Percentiles rank a stretch among this genome's conserved stretches.
Evolutionary conservation across 2,888 invertebrate genomes (phyloP).

Genomic region (Pandemis cinnamomeana): DNA sequence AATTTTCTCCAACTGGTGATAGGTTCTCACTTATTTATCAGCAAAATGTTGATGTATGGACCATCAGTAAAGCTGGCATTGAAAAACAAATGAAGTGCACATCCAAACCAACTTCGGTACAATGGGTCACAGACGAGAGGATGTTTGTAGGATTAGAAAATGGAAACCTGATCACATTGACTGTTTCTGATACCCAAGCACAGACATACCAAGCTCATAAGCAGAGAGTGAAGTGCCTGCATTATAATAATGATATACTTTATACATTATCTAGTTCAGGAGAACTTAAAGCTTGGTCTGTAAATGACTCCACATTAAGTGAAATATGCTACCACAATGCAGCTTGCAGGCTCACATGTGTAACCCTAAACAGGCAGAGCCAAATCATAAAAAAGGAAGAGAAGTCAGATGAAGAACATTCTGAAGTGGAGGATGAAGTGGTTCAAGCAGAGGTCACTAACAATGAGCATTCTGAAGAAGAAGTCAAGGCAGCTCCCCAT

Average conservation of each 20-base stretch:
- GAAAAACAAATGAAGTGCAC: constrained; percentile 87
- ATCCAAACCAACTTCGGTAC: constrained; percentile 88
- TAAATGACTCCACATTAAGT: constrained; percentile 66
- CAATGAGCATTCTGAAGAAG: constrained; percentile 58
- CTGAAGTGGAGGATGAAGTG: constrained; percentile 17
- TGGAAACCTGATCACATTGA: constrained; percentile 87
- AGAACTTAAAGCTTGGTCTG: constrained; percentile 89
- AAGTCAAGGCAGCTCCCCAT: constrained; percentile 45
- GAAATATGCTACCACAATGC: constrained; percentile 86
- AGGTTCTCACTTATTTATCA: constrained; percentile 90
- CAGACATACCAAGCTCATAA: constrained; percentile 83
- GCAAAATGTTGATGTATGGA: constrained; percentile 91
- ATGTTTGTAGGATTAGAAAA: constrained; percentile 90
- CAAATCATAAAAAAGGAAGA: constrained; percentile 74
- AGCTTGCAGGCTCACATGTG: constrained; percentile 90
- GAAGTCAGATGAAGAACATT: constrained; percentile 48
- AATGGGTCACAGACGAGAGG: constrained; percentile 87
- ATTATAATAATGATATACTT: constrained; percentile 82
- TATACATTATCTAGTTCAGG: constrained; percentile 92
- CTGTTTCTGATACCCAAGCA: constrained; percentile 80
- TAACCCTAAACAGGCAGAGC: constrained; percentile 84
- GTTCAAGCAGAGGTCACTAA: constrained; percentile 50
- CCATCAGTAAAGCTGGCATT: constrained; percentile 90
- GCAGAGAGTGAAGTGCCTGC: constrained; percentile 88
- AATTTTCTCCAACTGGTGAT: constrained; percentile 91